phyloP scores from a whole-genome alignment of 1,140 invertebrate genomes.

The Cherax quadricarinatus region DNA sequence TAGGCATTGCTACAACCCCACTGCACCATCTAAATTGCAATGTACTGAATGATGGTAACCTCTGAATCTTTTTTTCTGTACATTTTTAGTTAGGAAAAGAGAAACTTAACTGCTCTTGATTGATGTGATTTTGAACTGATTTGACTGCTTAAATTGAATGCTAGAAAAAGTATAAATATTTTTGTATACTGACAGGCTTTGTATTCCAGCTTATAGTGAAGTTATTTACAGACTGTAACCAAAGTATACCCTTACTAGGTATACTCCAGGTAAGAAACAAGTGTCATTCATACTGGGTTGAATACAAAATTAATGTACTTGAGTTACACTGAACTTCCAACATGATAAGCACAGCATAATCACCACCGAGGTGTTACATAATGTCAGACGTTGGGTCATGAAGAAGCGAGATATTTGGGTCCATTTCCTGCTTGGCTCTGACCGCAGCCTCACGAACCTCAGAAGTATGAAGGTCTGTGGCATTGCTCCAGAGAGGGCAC shows the following conservation, averaged over 20 bases:
- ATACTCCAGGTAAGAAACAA: too few relatives aligned
- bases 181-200: not conserved
- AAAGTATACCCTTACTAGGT: not conserved
- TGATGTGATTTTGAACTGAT: too few relatives aligned
- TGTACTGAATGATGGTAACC: too few relatives aligned
- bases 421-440: slow-evolving; percentile 13
- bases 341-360: not conserved
- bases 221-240: not conserved
- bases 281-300: not conserved
- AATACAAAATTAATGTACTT: too few relatives aligned
- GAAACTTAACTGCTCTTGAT: too few relatives aligned
- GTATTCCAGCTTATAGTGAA: not conserved
- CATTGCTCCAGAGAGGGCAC: slow-evolving; percentile 35
- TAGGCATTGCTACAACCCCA: too few relatives aligned
- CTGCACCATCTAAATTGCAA: too few relatives aligned
- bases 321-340: not conserved
- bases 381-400: slow-evolving; percentile 25
- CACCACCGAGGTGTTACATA: not conserved
- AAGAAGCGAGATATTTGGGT: not conserved
- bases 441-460: slow-evolving; percentile 26
- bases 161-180: too few relatives aligned
- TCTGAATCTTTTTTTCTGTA: too few relatives aligned
- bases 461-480: not conserved
- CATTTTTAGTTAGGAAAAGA: too few relatives aligned
- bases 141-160: too few relatives aligned